Percentiles rank a stretch among this genome's conserved stretches.
phyloP scores from a whole-genome alignment of 1,140 invertebrate genomes.

The Cheumatopsyche charites region DNA sequence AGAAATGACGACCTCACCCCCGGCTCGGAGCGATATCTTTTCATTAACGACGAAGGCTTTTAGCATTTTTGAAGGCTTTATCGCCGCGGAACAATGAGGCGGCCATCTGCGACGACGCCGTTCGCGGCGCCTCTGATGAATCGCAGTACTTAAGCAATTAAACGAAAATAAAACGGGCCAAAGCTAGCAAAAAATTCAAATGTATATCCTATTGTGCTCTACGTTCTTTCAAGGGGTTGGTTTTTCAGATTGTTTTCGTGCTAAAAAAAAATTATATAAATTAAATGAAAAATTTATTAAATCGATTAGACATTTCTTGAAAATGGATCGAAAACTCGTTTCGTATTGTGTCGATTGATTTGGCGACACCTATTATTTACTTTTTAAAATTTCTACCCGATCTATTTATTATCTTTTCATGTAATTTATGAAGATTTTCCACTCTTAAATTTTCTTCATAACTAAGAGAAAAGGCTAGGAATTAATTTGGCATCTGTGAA shows the following conservation, averaged over 20 bases:
- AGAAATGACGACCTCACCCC: slow-evolving; percentile 22
- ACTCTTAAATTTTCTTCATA: neutral
- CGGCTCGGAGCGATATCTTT: slow-evolving; percentile 43
- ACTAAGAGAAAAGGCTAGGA: neutral
- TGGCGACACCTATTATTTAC: no score
- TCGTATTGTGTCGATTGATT: no score
- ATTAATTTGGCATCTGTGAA: slow-evolving; percentile 10
- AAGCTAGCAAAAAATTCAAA: no score
- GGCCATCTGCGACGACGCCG: slow-evolving; percentile 21
- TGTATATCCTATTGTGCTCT: no score
- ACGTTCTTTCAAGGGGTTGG: no score
- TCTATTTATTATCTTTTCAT: no score
- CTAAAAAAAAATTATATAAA: no score
- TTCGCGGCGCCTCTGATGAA: slow-evolving; percentile 15
- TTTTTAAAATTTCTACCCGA: neutral
- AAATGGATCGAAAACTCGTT: no score
- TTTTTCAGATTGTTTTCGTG: no score
- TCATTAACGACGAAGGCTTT: slow-evolving; percentile 42
- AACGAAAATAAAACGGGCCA: slow-evolving; percentile 10
- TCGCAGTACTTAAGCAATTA: slow-evolving; percentile 20
- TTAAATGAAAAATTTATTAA: no score
- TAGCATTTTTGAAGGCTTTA: slow-evolving; percentile 38
- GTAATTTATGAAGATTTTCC: neutral
- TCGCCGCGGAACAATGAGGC: slow-evolving; percentile 20
- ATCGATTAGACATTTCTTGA: no score